A percentile compares a stretch with the other conserved stretches of the same genome.
phyloP scores from a whole-genome alignment of 2,113 vertebrate genomes.

The Zosterops hypoxanthus region DNA sequence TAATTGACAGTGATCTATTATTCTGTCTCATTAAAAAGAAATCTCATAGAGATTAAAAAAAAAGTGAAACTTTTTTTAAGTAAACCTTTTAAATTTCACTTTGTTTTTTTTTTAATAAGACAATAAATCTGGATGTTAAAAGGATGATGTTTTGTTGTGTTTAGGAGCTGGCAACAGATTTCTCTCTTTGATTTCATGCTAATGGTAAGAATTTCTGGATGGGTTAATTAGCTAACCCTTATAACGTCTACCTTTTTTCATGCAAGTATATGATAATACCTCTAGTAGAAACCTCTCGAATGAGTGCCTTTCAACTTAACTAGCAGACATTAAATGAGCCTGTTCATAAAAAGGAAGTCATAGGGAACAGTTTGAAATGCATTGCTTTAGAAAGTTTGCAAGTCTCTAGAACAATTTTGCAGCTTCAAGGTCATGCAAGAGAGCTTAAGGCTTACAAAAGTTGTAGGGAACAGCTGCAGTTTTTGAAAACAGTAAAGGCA shows the following conservation, averaged over 20 bases:
- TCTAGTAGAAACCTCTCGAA: not conserved
- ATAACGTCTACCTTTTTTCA: not conserved
- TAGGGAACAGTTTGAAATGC: not conserved
- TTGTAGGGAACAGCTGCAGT: constrained; percentile 22
- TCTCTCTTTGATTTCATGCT: not conserved
- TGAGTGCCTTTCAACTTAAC: not conserved
- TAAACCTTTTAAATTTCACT: not conserved
- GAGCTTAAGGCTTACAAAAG: not conserved
- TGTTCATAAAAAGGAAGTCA: not conserved
- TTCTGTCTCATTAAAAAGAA: not conserved
- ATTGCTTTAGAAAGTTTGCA: not conserved
- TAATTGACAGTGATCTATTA: not conserved
- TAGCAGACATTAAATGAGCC: not conserved
- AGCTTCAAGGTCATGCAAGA: constrained; percentile 33
- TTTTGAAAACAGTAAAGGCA: constrained; percentile 30
- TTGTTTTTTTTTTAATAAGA: not conserved
- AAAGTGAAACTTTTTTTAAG: not conserved
- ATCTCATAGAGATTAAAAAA: not conserved
- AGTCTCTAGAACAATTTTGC: not conserved
- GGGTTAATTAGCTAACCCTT: not conserved
- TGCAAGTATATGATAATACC: not conserved
- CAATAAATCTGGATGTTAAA: not conserved
- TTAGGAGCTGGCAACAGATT: not conserved
- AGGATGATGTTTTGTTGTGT: not conserved
- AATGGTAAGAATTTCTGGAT: not conserved